phyloP scores from a whole-genome alignment of 2,888 invertebrate genomes.

The Agriopis aurantiaria region DNA sequence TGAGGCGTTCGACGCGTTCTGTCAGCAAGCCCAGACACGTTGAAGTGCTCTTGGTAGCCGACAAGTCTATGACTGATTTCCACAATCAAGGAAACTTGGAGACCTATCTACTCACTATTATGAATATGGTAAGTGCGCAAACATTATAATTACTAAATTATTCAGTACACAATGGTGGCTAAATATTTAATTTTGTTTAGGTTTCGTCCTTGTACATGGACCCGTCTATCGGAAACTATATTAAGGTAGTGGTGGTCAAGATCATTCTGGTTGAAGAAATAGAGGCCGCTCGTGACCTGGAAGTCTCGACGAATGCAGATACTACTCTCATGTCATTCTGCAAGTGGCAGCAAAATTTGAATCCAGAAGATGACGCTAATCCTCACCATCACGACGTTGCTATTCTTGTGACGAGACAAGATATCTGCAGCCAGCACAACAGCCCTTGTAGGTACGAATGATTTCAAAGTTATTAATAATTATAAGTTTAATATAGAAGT shows the following conservation, averaged over 20 bases:
- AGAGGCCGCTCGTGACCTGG: slow-evolving; percentile 87
- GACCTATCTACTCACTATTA: slow-evolving; percentile 95
- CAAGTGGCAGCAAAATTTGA: slow-evolving; percentile 92
- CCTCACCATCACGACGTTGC: slow-evolving; percentile 97
- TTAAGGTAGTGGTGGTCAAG: slow-evolving; percentile 95
- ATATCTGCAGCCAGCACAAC: slow-evolving; percentile 89
- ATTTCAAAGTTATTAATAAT: slow-evolving; percentile 11
- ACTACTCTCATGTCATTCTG: slow-evolving; percentile 94
- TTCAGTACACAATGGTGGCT: not conserved
- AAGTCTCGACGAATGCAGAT: slow-evolving; percentile 93
- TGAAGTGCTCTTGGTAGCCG: slow-evolving; percentile 95
- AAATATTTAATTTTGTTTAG: slow-evolving; percentile 60
- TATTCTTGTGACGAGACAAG: slow-evolving; percentile 92
- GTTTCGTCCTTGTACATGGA: slow-evolving; percentile 93
- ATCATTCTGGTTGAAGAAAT: slow-evolving; percentile 92
- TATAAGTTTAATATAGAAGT: slow-evolving; percentile 11
- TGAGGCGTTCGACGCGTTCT: slow-evolving; percentile 83
- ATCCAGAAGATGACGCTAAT: slow-evolving; percentile 91
- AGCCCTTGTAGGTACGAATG: slow-evolving; percentile 83
- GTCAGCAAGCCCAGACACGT: slow-evolving; percentile 92
- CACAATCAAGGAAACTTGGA: slow-evolving; percentile 94
- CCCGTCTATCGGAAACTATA: slow-evolving; percentile 95
- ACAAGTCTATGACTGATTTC: slow-evolving; percentile 94
- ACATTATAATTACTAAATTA: slow-evolving; percentile 8
- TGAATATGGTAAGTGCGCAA: slow-evolving; percentile 92